Conservation (phyloP, 2,888 invertebrate species). For the Oscheius sp. region DNA sequence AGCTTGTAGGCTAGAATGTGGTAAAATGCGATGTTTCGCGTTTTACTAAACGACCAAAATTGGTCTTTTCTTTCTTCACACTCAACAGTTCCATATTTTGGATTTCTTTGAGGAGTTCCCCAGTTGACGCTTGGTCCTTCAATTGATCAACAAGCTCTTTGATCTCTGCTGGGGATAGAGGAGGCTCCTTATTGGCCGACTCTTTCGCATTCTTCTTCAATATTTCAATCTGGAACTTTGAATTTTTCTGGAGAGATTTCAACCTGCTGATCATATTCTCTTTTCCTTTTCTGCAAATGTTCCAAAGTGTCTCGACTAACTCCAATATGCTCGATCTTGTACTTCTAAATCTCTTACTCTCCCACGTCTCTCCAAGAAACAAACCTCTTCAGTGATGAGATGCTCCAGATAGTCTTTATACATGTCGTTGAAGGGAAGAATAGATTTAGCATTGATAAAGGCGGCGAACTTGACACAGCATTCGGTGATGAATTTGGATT, state of each 20-base stretch:
- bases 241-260: not conserved
- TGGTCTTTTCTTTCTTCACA: not conserved
- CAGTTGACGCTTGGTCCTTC: not conserved
- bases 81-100: constrained; percentile 5
- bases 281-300: not conserved
- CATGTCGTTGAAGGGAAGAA: constrained; percentile 36
- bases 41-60: too few relatives aligned
- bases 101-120: not conserved
- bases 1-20: too few relatives aligned
- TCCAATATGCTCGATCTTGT: not conserved
- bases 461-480: constrained; percentile 16
- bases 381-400: constrained; percentile 31
- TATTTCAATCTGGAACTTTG: too few relatives aligned
- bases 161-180: too few relatives aligned
- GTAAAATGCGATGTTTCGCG: too few relatives aligned
- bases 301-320: too few relatives aligned
- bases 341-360: too few relatives aligned
- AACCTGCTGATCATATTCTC: constrained; percentile 3
- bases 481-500: not conserved
- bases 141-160: not conserved
- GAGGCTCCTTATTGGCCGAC: too few relatives aligned
- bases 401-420: constrained; percentile 34
- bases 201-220: not conserved
- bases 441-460: constrained; percentile 29
- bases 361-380: too few relatives aligned